Evolutionary conservation across 1,140 invertebrate genomes (phyloP).

Genomic region (Pemphigus obesinymphae): DNA sequence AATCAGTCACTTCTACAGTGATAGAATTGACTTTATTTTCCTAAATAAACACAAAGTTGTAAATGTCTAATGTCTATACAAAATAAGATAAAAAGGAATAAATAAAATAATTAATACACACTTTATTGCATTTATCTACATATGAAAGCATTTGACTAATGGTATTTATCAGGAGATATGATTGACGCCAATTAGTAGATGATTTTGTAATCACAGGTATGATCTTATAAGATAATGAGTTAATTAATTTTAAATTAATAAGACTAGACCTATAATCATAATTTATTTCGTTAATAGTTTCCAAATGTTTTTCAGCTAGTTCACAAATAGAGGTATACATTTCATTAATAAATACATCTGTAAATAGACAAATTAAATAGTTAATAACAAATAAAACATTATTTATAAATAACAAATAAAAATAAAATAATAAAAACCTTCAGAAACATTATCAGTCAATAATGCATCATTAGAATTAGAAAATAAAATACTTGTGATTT

Average conservation of each 20-base stretch:
- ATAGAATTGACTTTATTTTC: constrained; percentile 28
- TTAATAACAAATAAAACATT: not conserved
- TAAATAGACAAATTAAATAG: not conserved
- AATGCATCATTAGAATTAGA: not conserved
- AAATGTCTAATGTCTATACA: too few relatives aligned
- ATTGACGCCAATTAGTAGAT: not conserved
- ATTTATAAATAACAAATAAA: too few relatives aligned
- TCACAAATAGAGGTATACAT: constrained; percentile 15
- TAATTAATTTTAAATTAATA: constrained; percentile 5
- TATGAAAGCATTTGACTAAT: constrained; percentile 10
- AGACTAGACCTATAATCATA: constrained; percentile 1
- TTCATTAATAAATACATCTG: constrained; percentile 3
- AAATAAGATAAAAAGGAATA: too few relatives aligned
- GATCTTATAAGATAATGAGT: constrained; percentile 21
- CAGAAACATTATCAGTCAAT: not conserved
- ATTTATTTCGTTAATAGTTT: constrained; percentile 2
- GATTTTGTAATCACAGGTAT: not conserved
- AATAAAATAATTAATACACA: not conserved
- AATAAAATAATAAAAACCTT: not conserved
- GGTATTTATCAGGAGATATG: not conserved
- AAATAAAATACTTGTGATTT: not conserved
- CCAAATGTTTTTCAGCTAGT: constrained; percentile 20
- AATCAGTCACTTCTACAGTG: constrained; percentile 19
- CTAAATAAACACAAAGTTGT: not conserved
- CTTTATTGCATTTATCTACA: constrained; percentile 8